phyloP scores from a whole-genome alignment of 92 coral and sea anemone species.

The Epizoanthus scotinus region DNA sequence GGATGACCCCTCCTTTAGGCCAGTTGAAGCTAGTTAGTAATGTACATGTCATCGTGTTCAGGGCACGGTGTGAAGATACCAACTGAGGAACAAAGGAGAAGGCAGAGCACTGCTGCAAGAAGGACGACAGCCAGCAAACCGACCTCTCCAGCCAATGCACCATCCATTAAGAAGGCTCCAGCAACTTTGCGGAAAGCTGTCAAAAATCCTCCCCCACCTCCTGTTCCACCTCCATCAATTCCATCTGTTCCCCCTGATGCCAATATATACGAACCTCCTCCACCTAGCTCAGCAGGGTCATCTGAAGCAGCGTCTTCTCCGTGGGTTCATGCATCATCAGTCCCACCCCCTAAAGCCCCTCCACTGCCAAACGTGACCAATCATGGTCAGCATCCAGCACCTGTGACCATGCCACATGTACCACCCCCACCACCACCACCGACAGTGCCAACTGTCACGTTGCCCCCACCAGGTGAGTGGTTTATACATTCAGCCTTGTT shows the following conservation, averaged over 20 bases:
- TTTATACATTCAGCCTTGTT: background rate
- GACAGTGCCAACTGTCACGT: slow-evolving; percentile 56
- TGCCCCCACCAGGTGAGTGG: slow-evolving; percentile 38
- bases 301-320: slow-evolving; percentile 60
- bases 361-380: slow-evolving; percentile 48
- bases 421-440: slow-evolving; percentile 92
- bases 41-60: background rate
- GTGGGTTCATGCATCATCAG: slow-evolving; percentile 32
- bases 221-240: slow-evolving; percentile 62
- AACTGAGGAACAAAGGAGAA: slow-evolving; percentile 43
- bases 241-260: slow-evolving; percentile 84
- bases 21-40: background rate
- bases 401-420: slow-evolving; percentile 59
- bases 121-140: slow-evolving; percentile 52
- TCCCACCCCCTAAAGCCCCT: slow-evolving; percentile 40
- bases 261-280: slow-evolving; percentile 55
- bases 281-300: slow-evolving; percentile 45
- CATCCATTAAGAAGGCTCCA: slow-evolving; percentile 61
- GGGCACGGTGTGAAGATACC: slow-evolving; percentile 85
- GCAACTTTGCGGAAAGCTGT: slow-evolving; percentile 39
- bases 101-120: slow-evolving; percentile 25
- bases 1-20: background rate
- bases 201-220: slow-evolving; percentile 53
- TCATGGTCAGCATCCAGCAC: slow-evolving; percentile 50
- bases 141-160: slow-evolving; percentile 51